Conservation (phyloP, 2,797 vertebrate genomes). For the Alfaro cultratus region DNA sequence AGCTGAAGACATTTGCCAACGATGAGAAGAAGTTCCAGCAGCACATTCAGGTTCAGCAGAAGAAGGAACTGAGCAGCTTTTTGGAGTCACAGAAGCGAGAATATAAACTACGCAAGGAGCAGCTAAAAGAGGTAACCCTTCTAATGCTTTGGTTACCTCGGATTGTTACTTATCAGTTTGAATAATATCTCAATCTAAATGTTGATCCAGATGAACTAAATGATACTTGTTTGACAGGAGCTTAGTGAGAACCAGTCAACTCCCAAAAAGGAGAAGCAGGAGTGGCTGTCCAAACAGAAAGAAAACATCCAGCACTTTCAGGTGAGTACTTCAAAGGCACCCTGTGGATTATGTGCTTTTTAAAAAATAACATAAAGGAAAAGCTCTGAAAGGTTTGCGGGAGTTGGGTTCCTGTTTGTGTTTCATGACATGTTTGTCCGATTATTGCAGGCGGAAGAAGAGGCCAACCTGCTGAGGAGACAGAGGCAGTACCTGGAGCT, state of each 20-base stretch:
- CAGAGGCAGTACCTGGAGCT: slow-evolving; percentile 97
- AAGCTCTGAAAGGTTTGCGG: neutral
- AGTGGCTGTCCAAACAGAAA: slow-evolving; percentile 98
- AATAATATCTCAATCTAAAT: neutral
- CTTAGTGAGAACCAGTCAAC: slow-evolving; percentile 98
- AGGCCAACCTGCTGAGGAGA: slow-evolving; percentile 93
- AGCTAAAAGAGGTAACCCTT: slow-evolving; percentile 90
- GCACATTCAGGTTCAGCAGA: slow-evolving; percentile 98
- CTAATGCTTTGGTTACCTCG: neutral
- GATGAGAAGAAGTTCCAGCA: slow-evolving; percentile 99
- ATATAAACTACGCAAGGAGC: slow-evolving; percentile 97
- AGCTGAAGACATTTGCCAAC: slow-evolving; percentile 94
- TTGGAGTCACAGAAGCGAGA: slow-evolving; percentile 97
- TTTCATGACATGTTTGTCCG: slow-evolving; percentile 20
- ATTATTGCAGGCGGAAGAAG: slow-evolving; percentile 92
- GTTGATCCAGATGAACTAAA: neutral
- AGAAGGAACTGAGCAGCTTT: slow-evolving; percentile 97
- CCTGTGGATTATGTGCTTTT: neutral
- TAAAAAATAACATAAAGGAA: neutral
- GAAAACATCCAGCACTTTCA: slow-evolving; percentile 99
- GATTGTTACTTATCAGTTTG: neutral
- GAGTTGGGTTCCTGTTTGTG: neutral
- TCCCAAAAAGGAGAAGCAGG: slow-evolving; percentile 98
- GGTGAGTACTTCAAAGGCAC: slow-evolving; percentile 80
- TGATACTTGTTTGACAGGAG: slow-evolving; percentile 80